Conservation (phyloP, 2,113 vertebrate genomes). For the Pseudopodoces humilis region DNA sequence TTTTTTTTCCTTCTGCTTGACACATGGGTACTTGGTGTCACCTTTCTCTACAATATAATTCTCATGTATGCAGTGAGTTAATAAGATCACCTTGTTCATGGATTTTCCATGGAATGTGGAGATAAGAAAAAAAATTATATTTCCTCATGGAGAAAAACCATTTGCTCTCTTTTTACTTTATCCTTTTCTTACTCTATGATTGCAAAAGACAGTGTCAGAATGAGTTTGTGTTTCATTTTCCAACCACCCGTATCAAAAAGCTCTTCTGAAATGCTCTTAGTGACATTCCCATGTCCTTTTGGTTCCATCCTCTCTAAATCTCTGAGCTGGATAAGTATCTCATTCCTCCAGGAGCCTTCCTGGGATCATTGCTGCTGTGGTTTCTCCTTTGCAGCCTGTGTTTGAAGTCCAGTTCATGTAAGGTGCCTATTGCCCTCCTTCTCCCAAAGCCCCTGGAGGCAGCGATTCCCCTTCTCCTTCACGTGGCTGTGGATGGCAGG, state of each 20-base stretch:
- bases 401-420: not conserved
- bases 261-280: not conserved
- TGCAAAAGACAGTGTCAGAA: not conserved
- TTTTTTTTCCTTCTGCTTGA: not conserved
- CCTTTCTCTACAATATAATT: not conserved
- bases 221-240: not conserved
- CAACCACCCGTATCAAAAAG: not conserved
- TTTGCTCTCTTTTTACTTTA: not conserved
- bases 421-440: not conserved
- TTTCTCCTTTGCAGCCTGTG: not conserved
- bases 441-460: not conserved
- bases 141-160: not conserved
- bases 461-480: not conserved
- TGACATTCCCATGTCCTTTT: not conserved
- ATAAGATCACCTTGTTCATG: not conserved
- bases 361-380: not conserved
- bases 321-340: not conserved
- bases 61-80: not conserved
- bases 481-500: not conserved
- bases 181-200: not conserved
- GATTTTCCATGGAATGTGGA: not conserved
- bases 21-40: not conserved
- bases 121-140: not conserved
- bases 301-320: not conserved
- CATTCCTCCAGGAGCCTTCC: not conserved